phyloP scores from a whole-genome alignment of 2,888 invertebrate species.

The Tineola bisselliella region DNA sequence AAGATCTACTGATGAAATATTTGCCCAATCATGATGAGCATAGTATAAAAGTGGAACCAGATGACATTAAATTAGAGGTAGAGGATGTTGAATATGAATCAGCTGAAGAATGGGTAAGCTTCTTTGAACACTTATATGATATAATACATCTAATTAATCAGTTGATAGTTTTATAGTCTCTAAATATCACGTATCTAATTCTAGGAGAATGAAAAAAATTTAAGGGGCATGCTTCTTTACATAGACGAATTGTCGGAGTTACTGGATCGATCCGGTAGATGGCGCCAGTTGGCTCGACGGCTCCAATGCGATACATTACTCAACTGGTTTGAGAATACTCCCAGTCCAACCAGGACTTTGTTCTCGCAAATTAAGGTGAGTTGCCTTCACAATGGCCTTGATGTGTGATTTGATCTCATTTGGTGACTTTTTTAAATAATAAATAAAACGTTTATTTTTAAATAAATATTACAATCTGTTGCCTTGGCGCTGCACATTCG shows the following conservation, averaged over 20 bases:
- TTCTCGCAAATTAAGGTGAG: constrained; percentile 64
- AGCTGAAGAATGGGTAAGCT: constrained; percentile 31
- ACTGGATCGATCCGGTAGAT: constrained; percentile 66
- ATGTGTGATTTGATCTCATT: too few relatives aligned
- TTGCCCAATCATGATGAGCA: constrained; percentile 16
- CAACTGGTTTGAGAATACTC: constrained; percentile 51
- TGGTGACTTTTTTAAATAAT: too few relatives aligned
- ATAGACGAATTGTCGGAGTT: constrained; percentile 51
- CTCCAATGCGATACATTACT: constrained; percentile 59
- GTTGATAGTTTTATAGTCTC: too few relatives aligned
- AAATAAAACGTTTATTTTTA: too few relatives aligned
- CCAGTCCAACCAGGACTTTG: constrained; percentile 64
- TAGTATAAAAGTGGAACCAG: constrained; percentile 20
- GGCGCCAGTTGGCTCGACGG: constrained; percentile 67
- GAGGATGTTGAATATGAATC: constrained; percentile 58
- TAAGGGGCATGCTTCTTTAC: constrained; percentile 28
- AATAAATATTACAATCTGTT: too few relatives aligned
- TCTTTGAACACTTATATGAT: too few relatives aligned
- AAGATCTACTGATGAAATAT: constrained; percentile 23
- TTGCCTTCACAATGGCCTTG: background rate
- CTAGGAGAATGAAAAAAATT: constrained; percentile 16
- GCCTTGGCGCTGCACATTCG: too few relatives aligned
- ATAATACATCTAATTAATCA: too few relatives aligned
- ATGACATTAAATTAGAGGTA: constrained; percentile 43
- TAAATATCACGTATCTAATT: too few relatives aligned